Base-by-base conservation (phyloP, 2,797 vertebrate genomes). In the Microctenopoma steveboyesi region DNA sequence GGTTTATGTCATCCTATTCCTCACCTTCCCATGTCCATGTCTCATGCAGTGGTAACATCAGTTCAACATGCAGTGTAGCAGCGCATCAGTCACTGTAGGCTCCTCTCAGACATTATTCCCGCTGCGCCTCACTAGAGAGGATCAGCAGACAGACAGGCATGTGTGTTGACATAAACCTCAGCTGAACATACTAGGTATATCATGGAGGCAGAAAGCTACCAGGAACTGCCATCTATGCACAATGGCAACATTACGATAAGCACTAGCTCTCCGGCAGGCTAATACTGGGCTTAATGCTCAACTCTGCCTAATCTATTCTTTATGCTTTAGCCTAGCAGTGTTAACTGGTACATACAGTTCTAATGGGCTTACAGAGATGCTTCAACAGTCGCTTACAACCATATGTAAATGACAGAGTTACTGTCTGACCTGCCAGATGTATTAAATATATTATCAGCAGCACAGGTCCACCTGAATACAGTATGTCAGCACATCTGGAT, bases 221-320 rank as follows among this genome's bases (percentile, higher is more conserved):
- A 18, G 78, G 83, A 88, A 86, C 82, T 76, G 67, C 57, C 27
- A 64, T 72, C 75, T 64, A 69, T 50, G 42, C 77, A 91, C 86
- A 90, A 90, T 73, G 69, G 78, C 56, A 75, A 82, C 72, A 25
- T 68, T 28, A 51, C 10, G 64, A 84, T 79, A 75, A 78, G 86
- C 79, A 56, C 76, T 64, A 77, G 64, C 72, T 87, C 71, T 70
- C 49, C 22, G 8, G 68, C 62, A 65, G 81, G 59, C 79, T 78
- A 84, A 87, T 73, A 57, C 78, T 50, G 74, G 64, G 81, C 79
- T 90, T 87, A 88, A 84, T 50, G 71, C 66, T 78, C 4, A 10
- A 71, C 82, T 86, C 72, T 60, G 61, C 62, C 74, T 87, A 83
- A 88, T 86, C 87, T 86, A 81, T 87, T 91, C 80, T 86, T 81